Base-by-base conservation (phyloP, 2,113 vertebrate species). In the Gadus chalcogrammus region DNA sequence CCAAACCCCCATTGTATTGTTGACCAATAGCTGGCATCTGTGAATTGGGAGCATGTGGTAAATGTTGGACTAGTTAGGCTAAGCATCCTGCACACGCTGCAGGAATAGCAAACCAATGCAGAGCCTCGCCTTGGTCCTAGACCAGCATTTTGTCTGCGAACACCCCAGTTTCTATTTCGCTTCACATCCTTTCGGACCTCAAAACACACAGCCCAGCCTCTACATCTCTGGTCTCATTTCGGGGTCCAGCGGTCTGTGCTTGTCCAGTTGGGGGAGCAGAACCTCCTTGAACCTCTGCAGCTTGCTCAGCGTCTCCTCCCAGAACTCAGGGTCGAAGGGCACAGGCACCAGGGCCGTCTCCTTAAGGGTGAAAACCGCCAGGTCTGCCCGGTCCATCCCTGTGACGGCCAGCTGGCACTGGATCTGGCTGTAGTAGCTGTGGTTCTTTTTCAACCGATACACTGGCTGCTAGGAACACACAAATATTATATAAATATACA, bases 351-450 rank as follows among this genome's bases (percentile, higher is more conserved):
- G 68, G 0, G 85, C 93, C 0, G 78, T 88, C 76, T 95, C 94
- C 56, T 80, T 78, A 48, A 77, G 80, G 22, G 94, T 95, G 79
- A 89, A 90, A 52, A 95, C 92, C 7, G 92, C 91, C 0, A 95
- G 83, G 74, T 95, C 94, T 0, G 92, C 91, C 7, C 0, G 61
- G 1, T 16, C 18, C 2, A 93, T 69, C 3, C 91, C 91, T 0
- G 88, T 74, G 2, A 92, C 89, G 0, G 90, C 92, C 87, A 95
- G 79, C 88, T 95, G 94, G 55, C 84, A 87, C 78, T 95, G 94
- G 59, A 95, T 89, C 82, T 95, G 94, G 0, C 92, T 94, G 75
- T 88, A 94, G 82, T 95, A 94, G 52, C 78, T 11, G 65, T 95
- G 94, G 0, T 82, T 74, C 62, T 35, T 81, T 83, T 93, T 94